A percentile compares a stretch with the other conserved stretches of the same genome.
These are phyloP conservation scores for Phymanthus crucifer DNA, from an alignment of 92 coral and sea anemone species.

Conservation along the genomic window DNA sequence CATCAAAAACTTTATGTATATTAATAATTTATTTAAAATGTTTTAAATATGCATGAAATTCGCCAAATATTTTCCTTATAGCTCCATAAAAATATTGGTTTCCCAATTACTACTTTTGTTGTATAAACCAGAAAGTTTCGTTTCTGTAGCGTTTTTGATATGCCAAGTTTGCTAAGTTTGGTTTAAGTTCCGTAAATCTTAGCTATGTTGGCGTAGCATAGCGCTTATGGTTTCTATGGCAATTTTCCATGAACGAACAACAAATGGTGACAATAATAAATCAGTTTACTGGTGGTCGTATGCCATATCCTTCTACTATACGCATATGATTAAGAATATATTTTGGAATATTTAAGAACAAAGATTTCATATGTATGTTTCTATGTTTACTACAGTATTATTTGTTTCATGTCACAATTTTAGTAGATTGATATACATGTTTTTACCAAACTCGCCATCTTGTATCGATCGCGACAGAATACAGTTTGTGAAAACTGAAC, in stretches of 20 bases:
- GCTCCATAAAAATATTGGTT: neutral
- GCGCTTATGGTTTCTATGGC: neutral
- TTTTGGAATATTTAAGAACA: neutral
- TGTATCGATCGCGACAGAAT: no score
- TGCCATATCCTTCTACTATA: neutral
- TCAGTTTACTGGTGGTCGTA: neutral
- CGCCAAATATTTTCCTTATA: neutral
- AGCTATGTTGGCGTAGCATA: neutral
- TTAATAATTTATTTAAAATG: neutral
- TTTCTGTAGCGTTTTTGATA: neutral
- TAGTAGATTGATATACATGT: no score
- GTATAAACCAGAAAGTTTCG: neutral
- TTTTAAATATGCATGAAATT: neutral
- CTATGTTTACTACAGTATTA: neutral
- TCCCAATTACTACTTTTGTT: neutral
- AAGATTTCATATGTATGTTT: neutral
- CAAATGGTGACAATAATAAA: neutral
- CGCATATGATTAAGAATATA: neutral
- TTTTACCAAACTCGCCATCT: no score
- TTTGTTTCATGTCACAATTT: no score
- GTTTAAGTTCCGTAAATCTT: neutral
- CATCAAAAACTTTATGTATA: neutral
- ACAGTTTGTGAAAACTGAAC: no score
- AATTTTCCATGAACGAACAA: neutral
- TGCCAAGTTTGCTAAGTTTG: neutral